Base-by-base conservation (phyloP, 2,797 vertebrate genomes). In the Rousettus madagascariensis region DNA sequence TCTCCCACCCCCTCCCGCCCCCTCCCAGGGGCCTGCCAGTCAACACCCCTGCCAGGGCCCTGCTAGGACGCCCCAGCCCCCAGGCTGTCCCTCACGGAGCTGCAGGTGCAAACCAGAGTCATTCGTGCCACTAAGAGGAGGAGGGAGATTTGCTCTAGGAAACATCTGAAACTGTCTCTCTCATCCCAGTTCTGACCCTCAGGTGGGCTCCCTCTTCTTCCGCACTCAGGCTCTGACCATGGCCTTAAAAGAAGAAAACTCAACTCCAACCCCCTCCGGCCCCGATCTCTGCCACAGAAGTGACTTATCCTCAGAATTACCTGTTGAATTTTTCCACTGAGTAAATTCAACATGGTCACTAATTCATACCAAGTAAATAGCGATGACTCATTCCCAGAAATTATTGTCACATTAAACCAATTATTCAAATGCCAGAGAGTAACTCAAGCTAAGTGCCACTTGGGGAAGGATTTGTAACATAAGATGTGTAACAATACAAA, bases 391-490 rank as follows among this genome's bases (percentile, higher is more conserved):
- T 72, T 80, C 89, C 86, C 95, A 95, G 93, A 96, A 94, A 97
- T 92, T 8, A 91, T 77, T 90, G 65, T 91, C 83, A 59, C 36
- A 19, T 90, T 95, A 95, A 96, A 96, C 91, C 96, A 89, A 49
- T 82, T 84, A 94, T 94, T 96, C 94, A 57, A 94, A 82, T 90
- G 41, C 53, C 77, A 19, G 82, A 19, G 71, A 96, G 71, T 68
- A 96, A 96, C 33, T 53, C 2, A 77, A 96, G 89, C 84, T 77
- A 74, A 97, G 71, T 30, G n/a, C 80, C 24, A 71, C 59, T 78
- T 79, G 84, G 80, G 69, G 87, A 77, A 91, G 96, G 95, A 97
- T 91, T 36, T 97, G 96, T 94, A 97, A 97, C 55, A 0, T 51
- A 95, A 97, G 79, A 94, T 43, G 65, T 9, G 66, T n/a, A 91